Evolutionary conservation across 2,113 vertebrate species (phyloP), one percentile per base, ranked within the genome.

Genomic region (Lepus americanus): DNA sequence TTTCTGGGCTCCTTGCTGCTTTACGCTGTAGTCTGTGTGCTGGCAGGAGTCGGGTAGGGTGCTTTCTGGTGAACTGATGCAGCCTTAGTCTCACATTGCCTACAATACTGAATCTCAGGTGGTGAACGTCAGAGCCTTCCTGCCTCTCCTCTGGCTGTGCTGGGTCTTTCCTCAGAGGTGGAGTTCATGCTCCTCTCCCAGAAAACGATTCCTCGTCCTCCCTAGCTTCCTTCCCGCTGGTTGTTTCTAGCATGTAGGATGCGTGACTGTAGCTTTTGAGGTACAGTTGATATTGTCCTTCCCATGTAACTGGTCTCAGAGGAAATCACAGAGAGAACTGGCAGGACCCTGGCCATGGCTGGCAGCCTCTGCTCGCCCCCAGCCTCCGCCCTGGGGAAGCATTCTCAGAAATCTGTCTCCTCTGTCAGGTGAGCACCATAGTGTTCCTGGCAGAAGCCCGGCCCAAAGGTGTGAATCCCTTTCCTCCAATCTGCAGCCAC

Each of bases 401-500:
- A 67, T 55, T 76, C 53, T 36, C 8, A 69, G 59, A 83, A 61
- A 63, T 49, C 17, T 8, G 0, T 20, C 11, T 77, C 29, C n/a
- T 25, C 39, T 72, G 70, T 19, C 29, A 19, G 3, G 25, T 36
- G 13, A 86, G 29, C 16, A 27, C 4, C 12, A 0, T 4, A 59
- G 31, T 44, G 9, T 11, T 86, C 9, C 29, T 36, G 12, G 55
- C 16, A 23, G 63, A 85, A 84, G 5, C 31, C 14, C 27, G 84
- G 10, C 9, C 67, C 16, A 2, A 3, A 5, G 3, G 0, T 11
- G 0, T 33, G 49, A 74, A 29, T 0, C 1, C 4, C 12, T 36
- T 4, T 31, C 4, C 27, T 36, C 6, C 13, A 23, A 0, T 29
- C 13, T 39, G 6, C 9, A 19, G 4, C 0, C 39, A 0, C 22